phyloP scores from a whole-genome alignment of 2,113 vertebrate species.

The Microcebus griseorufus region DNA sequence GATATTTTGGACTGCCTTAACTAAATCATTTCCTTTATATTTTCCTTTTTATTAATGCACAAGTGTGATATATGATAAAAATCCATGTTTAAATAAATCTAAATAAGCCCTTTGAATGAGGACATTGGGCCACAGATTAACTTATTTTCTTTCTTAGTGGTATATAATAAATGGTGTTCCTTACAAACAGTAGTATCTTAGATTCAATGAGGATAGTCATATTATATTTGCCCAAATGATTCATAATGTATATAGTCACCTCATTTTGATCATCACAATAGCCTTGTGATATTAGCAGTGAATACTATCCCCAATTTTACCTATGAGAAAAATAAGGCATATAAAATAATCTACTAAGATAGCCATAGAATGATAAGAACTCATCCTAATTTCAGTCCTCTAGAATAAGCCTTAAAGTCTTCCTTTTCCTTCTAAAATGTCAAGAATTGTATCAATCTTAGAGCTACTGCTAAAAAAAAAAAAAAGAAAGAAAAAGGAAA shows the following conservation, averaged over 20 bases:
- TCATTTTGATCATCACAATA: neutral
- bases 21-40: neutral
- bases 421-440: neutral
- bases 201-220: neutral
- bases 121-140: neutral
- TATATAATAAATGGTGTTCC: neutral
- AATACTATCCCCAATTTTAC: conserved; percentile 4
- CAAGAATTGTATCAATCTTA: neutral
- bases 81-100: neutral
- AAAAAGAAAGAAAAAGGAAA: neutral
- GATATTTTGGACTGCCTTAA: neutral
- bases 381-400: neutral
- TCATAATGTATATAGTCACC: neutral
- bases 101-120: neutral
- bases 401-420: neutral
- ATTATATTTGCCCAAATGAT: neutral
- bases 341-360: neutral
- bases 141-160: neutral
- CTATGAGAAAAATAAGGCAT: neutral
- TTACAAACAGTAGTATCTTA: neutral
- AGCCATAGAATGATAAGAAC: neutral
- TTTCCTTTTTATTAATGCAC: conserved; percentile 24
- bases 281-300: neutral
- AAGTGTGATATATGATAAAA: neutral
- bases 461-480: neutral